Conservation (phyloP, 2,113 vertebrate species). For the Platichthys stellatus region DNA sequence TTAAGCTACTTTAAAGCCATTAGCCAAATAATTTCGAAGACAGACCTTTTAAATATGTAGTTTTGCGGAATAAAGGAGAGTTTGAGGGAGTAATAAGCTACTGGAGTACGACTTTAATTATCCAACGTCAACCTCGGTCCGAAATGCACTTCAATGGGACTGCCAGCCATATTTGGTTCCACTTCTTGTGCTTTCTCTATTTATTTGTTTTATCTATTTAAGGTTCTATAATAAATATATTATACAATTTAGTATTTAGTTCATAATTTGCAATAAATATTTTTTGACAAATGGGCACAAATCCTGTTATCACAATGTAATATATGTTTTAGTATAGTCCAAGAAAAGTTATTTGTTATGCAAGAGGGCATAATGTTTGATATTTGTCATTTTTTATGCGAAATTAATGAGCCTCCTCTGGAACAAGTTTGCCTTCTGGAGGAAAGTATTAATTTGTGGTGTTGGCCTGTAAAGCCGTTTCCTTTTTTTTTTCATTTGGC, state of each 20-base stretch:
- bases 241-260: not conserved
- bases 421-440: slow-evolving; percentile 73
- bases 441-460: slow-evolving; percentile 83
- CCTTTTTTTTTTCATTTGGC: slow-evolving; percentile 42
- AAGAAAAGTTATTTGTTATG: slow-evolving; percentile 1
- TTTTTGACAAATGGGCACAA: not conserved
- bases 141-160: too few relatives aligned
- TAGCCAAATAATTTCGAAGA: too few relatives aligned
- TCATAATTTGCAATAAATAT: not conserved
- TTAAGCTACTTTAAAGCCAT: too few relatives aligned
- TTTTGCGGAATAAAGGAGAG: too few relatives aligned
- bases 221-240: not conserved
- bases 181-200: not conserved
- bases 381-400: slow-evolving; percentile 63
- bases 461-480: slow-evolving; percentile 62
- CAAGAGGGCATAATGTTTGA: slow-evolving; percentile 24
- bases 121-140: not conserved
- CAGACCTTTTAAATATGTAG: too few relatives aligned
- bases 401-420: slow-evolving; percentile 77
- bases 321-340: not conserved
- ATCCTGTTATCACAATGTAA: not conserved
- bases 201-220: not conserved
- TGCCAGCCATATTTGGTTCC: too few relatives aligned
- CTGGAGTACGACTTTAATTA: too few relatives aligned
- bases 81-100: too few relatives aligned